These are phyloP conservation scores for Bugulina stolonifera DNA, from an alignment of 2,888 invertebrate genomes.

Conservation along the genomic window DNA sequence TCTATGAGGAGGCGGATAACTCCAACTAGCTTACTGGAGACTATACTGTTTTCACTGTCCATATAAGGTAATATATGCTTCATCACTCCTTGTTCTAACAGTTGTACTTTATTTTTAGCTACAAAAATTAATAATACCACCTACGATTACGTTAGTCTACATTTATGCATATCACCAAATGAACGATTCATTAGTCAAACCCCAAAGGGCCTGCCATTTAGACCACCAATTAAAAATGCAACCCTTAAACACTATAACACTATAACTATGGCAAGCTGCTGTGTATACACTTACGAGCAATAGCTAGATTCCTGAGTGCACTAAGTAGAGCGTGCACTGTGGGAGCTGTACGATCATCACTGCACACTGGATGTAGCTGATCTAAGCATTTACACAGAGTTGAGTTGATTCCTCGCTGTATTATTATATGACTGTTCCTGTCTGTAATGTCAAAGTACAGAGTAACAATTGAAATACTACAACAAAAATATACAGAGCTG, in stretches of 20 bases:
- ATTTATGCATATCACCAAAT: no score
- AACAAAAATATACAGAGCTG: no score
- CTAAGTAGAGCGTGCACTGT: slow-evolving; percentile 67
- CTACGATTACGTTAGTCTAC: no score
- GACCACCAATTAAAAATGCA: no score
- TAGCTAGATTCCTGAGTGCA: slow-evolving; percentile 59
- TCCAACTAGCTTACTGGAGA: slow-evolving; percentile 78
- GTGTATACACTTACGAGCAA: slow-evolving; percentile 44
- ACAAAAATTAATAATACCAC: no score
- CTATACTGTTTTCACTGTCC: slow-evolving; percentile 64
- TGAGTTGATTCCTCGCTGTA: slow-evolving; percentile 15
- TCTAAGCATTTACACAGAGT: slow-evolving; percentile 1
- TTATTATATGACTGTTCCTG: slow-evolving; percentile 3
- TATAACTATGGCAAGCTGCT: no score
- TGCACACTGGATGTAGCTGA: not conserved
- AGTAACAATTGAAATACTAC: no score
- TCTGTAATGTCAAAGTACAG: slow-evolving; percentile 2
- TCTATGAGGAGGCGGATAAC: slow-evolving; percentile 80
- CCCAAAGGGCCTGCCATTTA: no score
- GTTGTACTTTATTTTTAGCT: slow-evolving; percentile 66
- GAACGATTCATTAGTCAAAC: no score
- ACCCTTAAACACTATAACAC: no score
- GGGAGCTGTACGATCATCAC: slow-evolving; percentile 11
- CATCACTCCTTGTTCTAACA: slow-evolving; percentile 69
- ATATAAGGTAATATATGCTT: slow-evolving; percentile 67